Evolutionary conservation across 2,113 vertebrate species (phyloP).

Genomic region (Casuarius casuarius): DNA sequence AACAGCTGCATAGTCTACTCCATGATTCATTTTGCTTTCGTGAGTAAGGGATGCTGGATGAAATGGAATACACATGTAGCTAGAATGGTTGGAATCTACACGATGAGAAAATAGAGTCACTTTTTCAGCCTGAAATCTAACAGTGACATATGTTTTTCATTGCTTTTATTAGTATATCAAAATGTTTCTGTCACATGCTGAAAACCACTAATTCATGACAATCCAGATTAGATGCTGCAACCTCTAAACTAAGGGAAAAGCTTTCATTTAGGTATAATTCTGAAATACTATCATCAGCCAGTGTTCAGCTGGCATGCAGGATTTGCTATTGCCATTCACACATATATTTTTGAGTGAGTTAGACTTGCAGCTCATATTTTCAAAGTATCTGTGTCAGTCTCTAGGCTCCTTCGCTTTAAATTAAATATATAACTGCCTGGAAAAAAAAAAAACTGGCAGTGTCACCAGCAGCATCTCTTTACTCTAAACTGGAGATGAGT

Average conservation of each 20-base stretch:
- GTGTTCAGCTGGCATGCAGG: constrained; percentile 17
- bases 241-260: constrained; percentile 9
- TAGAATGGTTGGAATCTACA: constrained; percentile 9
- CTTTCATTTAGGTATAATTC: not conserved
- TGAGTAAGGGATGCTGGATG: constrained; percentile 29
- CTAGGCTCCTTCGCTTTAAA: constrained; percentile 35
- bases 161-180: constrained; percentile 32
- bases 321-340: constrained; percentile 48
- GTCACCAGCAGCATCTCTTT: constrained; percentile 9
- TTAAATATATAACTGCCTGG: constrained; percentile 13
- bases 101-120: not conserved
- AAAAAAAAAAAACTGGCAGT: constrained; percentile 21
- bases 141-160: not conserved
- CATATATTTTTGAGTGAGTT: constrained; percentile 52
- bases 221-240: constrained; percentile 16
- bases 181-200: not conserved
- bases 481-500: constrained; percentile 1
- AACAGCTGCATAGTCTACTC: not conserved
- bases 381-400: constrained; percentile 46
- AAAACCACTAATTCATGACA: constrained; percentile 47
- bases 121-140: not conserved
- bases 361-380: constrained; percentile 59
- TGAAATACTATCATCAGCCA: not conserved
- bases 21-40: constrained; percentile 51
- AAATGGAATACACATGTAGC: constrained; percentile 42